Percentiles rank a stretch among this genome's conserved stretches.
phyloP scores from a whole-genome alignment of 2,113 vertebrate genomes.

The Microcebus ravelobensis region DNA sequence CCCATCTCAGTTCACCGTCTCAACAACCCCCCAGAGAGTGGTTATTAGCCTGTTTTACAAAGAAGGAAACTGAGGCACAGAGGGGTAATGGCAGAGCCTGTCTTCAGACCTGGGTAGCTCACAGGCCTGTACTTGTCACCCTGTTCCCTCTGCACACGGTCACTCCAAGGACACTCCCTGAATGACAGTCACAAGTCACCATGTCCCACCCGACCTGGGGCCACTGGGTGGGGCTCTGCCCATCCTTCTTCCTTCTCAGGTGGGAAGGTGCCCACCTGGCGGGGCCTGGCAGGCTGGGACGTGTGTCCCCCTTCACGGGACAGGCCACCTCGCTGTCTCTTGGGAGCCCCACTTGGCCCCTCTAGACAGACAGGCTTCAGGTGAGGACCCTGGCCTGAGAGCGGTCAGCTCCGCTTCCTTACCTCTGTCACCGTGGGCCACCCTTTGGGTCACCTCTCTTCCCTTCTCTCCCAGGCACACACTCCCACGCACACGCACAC shows the following conservation, averaged over 20 bases:
- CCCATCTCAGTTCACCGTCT: neutral
- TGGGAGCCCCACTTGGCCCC: neutral
- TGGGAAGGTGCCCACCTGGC: neutral
- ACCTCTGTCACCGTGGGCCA: neutral
- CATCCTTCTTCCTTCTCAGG: neutral
- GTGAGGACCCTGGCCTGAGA: neutral
- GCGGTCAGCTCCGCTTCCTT: neutral
- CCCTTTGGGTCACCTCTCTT: neutral
- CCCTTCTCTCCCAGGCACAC: fast-evolving
- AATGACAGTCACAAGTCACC: neutral
- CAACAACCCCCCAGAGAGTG: neutral
- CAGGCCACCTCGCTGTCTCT: neutral
- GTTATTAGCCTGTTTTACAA: neutral
- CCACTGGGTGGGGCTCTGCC: neutral
- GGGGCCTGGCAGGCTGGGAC: neutral
- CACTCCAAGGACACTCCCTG: neutral
- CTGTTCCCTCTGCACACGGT: neutral
- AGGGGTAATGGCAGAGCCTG: neutral
- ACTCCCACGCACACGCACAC: fast-evolving
- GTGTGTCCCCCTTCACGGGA: neutral
- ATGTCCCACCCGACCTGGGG: fast-evolving
- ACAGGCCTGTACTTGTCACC: neutral
- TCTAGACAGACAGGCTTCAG: neutral
- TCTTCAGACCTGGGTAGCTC: neutral
- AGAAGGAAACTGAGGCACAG: neutral